These are phyloP conservation scores for Polydrusus tereticollis DNA, from an alignment of 2,888 invertebrate species.

Conservation along the genomic window DNA sequence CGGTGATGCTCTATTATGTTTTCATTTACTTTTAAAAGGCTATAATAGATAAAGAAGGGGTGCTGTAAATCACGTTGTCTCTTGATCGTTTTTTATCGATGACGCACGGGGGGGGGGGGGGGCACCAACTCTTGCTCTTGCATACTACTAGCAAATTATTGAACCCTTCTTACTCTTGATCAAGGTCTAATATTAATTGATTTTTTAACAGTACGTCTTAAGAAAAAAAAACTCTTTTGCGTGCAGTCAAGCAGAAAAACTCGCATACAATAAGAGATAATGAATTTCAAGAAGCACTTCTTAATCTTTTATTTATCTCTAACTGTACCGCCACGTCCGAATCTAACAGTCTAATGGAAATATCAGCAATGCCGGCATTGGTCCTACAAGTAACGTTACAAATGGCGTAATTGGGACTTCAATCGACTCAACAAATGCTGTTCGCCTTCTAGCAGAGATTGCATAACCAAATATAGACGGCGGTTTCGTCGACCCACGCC, in stretches of 20 bases:
- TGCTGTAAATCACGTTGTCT: no score
- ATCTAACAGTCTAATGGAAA: constrained; percentile 33
- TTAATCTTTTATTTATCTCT: constrained; percentile 34
- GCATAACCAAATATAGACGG: constrained; percentile 58
- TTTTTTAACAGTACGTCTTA: neutral
- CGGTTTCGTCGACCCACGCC: constrained; percentile 53
- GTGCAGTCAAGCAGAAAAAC: neutral
- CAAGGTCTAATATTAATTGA: no score
- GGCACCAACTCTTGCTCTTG: no score
- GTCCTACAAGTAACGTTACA: constrained; percentile 51
- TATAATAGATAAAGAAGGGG: no score
- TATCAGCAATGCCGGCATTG: constrained; percentile 29
- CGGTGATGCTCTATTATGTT: no score
- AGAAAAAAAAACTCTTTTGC: neutral
- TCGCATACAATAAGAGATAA: constrained; percentile 12
- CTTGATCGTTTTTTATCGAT: no score
- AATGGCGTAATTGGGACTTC: constrained; percentile 52
- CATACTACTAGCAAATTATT: no score
- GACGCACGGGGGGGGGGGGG: no score
- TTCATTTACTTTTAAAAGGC: no score
- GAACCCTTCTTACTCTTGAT: no score
- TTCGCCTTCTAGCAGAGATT: constrained; percentile 52
- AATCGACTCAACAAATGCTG: constrained; percentile 48
- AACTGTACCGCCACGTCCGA: constrained; percentile 22
- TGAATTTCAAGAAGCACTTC: constrained; percentile 20